Evolutionary conservation across 2,888 invertebrate species (phyloP), one percentile per base, ranked within the genome.

Genomic region (Eristalis pertinax): DNA sequence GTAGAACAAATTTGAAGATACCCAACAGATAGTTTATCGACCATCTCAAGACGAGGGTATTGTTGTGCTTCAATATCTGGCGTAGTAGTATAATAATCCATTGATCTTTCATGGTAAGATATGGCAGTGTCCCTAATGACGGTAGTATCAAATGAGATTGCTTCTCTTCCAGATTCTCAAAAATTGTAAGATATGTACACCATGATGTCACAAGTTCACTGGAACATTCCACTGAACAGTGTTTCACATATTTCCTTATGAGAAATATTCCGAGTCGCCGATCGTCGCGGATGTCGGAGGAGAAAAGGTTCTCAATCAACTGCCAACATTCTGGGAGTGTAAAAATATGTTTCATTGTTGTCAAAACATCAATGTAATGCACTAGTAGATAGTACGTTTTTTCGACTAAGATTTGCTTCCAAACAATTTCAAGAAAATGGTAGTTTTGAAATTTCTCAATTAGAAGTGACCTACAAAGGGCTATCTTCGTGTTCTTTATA

Each of bases 61-160:
- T 93, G 24, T 89, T 91, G 58, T 92, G 92, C 41, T 83, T 84
- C 32, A 92, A 68, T 24, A 93, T 89, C 73, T 90, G 89, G 0
- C 65, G 70, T 24, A 91, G 90, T 1, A 92, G 65, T 72, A 92
- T 90, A 10, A 91, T 88, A 7, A 91, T 70, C 91, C 91, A 91
- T 4, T 78, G 73, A 5, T 74, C 56, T 1, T 75, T 82, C 1
- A 89, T 24, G 2, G 64, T 22, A 7, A 90, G 65, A 24, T 29
- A 70, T 38, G 89, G 56, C 1, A 91, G 79, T 35, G 87, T 88
- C 41, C 72, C 81, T 11, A 92, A 69, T 0, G 92, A 91, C 13
- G 93, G 92, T n/a, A 93, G 76, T 38, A 92, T 91, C 5, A 93
- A 77, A 80, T 93, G 92, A 1, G 93, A 92, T 80, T 93, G 93